phyloP scores from a whole-genome alignment of 2,113 vertebrate genomes.

The Nesoenas mayeri region DNA sequence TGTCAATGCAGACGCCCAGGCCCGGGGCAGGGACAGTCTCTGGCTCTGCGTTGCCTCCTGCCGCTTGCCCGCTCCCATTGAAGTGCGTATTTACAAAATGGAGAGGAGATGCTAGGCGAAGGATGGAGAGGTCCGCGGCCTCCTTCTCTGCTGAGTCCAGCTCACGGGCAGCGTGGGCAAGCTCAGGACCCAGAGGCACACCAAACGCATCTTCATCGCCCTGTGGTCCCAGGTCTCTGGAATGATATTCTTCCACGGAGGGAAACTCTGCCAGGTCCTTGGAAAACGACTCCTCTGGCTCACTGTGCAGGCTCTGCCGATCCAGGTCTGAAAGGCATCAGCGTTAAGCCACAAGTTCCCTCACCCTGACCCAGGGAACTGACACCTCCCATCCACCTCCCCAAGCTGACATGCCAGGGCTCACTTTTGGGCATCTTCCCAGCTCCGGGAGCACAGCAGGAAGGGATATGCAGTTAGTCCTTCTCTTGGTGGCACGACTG shows the following conservation, averaged over 20 bases:
- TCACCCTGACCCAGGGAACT: background rate
- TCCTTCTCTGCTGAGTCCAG: conserved; percentile 72
- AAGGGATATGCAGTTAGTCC: background rate
- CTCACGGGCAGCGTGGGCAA: conserved; percentile 56
- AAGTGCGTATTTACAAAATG: conserved; percentile 99
- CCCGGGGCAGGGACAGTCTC: conserved; percentile 23
- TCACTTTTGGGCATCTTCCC: background rate
- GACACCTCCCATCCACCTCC: background rate
- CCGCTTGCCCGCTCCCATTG: conserved; percentile 81
- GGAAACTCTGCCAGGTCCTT: conserved; percentile 88
- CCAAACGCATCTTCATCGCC: conserved; percentile 56
- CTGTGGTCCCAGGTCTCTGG: conserved; percentile 75
- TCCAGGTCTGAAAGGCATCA: conserved; percentile 86
- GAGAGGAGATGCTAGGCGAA: conserved; percentile 89
- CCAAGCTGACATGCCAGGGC: background rate
- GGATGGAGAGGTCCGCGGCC: conserved; percentile 77
- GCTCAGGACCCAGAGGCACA: conserved; percentile 67
- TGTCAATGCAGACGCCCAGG: conserved; percentile 78
- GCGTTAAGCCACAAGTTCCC: background rate
- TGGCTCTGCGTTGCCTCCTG: background rate
- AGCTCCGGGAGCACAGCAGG: background rate
- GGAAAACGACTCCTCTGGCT: conserved; percentile 88
- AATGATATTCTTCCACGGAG: conserved; percentile 81
- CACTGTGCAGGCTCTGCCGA: conserved; percentile 90
- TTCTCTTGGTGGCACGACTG: background rate